Evolutionary conservation across 1,140 invertebrate genomes (phyloP), one percentile per base, ranked within the genome.

Genomic region (Ceratoteleas bidentatus): DNA sequence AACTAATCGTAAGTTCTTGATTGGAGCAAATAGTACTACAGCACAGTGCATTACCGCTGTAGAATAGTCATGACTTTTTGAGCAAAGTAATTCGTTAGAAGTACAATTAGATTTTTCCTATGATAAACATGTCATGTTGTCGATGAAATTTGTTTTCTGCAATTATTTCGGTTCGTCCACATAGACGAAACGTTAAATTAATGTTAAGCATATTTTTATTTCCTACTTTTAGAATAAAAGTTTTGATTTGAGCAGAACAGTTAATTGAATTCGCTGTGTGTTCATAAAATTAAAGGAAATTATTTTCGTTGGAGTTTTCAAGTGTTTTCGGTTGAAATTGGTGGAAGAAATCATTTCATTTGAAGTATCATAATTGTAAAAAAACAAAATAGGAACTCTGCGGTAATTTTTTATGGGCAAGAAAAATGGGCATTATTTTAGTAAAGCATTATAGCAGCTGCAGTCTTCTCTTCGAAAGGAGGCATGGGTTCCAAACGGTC

Each of bases 401-500:
- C 24, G 43, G 72, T 65, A 70, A 75, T 75, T 65, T 81, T 3
- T 32, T 74, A 73, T 80, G 43, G 69, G 70, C 65, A 81, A 81
- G 65, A 70, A 70, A 62, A 64, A 6, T 52, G 53, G 40, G 47
- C 14, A 56, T 47, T 76, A 60, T 7, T 81, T 92, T 91, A 96
- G 87, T 96, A 96, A 54, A 96, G 90, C 95, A 97, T 96, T 87
- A 96, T 96, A 81, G 95, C 95, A 85, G 95, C 96, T 81, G 96
- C 96, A 60, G 95, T 93, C 90, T 96, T 96, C 88, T 96, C 96
- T 85, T 96, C 95, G 7, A 95, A 90, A 33, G 95, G 93, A 0
- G 95, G 95, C 56, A 94, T 93, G 0, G 94, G 83, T 66, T 91
- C 92, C 0, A 93, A 91, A 78, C 94, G 94, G 24, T 93, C 92